Percentiles rank a stretch among this genome's conserved stretches.
phyloP scores from a whole-genome alignment of 2,113 vertebrate genomes.

The Myrmecophaga tridactyla region DNA sequence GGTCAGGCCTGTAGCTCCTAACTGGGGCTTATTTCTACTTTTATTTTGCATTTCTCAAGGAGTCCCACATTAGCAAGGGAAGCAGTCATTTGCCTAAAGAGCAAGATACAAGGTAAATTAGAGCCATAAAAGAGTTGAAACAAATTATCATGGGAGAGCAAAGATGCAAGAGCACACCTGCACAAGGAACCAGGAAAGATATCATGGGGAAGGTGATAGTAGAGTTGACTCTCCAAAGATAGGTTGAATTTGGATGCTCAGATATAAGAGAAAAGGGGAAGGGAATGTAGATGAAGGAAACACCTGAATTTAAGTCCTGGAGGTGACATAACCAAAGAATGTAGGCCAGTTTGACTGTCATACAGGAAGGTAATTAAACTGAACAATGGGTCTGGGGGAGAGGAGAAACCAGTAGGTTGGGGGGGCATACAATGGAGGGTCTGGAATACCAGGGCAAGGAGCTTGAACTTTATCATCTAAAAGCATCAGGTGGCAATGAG shows the following conservation, averaged over 20 bases:
- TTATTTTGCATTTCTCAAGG: constrained; percentile 77
- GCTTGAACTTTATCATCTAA: constrained; percentile 34
- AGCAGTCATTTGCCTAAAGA: background rate
- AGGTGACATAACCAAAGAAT: background rate
- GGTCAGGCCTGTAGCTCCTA: constrained; percentile 47
- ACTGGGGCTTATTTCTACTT: constrained; percentile 62
- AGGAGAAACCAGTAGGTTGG: background rate
- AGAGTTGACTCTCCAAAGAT: background rate
- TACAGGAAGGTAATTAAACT: background rate
- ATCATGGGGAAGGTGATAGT: background rate
- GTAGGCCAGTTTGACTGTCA: background rate
- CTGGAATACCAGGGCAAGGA: background rate
- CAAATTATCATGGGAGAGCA: background rate
- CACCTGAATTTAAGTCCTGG: background rate
- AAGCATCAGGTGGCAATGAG: constrained; percentile 30
- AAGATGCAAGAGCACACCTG: background rate
- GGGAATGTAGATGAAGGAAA: background rate
- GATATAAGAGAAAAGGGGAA: background rate
- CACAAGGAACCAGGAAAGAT: background rate
- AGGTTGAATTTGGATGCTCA: background rate
- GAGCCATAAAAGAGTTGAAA: background rate
- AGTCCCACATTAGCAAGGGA: background rate
- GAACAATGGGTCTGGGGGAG: background rate
- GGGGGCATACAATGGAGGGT: background rate
- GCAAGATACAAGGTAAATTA: background rate